Evolutionary conservation across 2,888 invertebrate genomes (phyloP).

Genomic region (Ecliptopera silaceata): DNA sequence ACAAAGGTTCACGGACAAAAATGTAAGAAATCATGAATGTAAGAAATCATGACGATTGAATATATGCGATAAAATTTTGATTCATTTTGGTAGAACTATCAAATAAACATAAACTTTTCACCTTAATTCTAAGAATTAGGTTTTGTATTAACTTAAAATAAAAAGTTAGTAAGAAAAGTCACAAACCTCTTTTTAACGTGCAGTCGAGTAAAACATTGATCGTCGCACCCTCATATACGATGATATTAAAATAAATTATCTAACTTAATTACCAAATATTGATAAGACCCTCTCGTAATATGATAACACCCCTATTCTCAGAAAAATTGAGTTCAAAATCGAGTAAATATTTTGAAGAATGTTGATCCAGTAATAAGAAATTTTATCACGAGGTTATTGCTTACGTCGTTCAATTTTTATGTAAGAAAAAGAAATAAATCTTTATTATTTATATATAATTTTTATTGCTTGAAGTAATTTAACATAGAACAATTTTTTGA

Average conservation of each 20-base stretch:
- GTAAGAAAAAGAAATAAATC: slow-evolving; percentile 16
- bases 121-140: too few relatives aligned
- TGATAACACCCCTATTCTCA: slow-evolving; percentile 4
- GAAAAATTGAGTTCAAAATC: slow-evolving; percentile 18
- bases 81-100: too few relatives aligned
- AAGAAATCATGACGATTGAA: too few relatives aligned
- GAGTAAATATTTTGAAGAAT: slow-evolving; percentile 8
- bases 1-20: too few relatives aligned
- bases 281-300: slow-evolving; percentile 11
- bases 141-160: too few relatives aligned
- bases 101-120: too few relatives aligned
- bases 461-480: neutral
- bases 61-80: too few relatives aligned
- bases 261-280: slow-evolving; percentile 36
- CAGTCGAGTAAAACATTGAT: slow-evolving; percentile 22
- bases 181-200: neutral
- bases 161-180: too few relatives aligned
- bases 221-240: slow-evolving; percentile 27
- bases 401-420: slow-evolving; percentile 33
- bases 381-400: slow-evolving; percentile 53
- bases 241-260: slow-evolving; percentile 32
- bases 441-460: neutral
- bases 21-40: too few relatives aligned
- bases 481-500: too few relatives aligned
- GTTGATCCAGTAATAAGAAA: slow-evolving; percentile 49